Evolutionary conservation across 2,113 vertebrate genomes (phyloP).

Genomic region (human (Homo sapiens)): DNA sequence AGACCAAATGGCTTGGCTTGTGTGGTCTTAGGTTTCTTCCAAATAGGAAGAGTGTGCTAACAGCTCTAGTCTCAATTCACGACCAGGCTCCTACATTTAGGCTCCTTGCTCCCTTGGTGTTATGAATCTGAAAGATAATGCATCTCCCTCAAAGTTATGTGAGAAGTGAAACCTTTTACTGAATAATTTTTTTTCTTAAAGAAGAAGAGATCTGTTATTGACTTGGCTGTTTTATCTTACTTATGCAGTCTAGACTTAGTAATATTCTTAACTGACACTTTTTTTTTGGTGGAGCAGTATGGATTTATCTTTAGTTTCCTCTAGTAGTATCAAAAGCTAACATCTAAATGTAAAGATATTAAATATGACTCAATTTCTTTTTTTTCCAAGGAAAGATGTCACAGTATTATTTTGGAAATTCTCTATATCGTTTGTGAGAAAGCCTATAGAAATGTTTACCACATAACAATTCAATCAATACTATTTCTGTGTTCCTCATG

Average conservation of each 20-base stretch:
- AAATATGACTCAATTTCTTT: background rate
- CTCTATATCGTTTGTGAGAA: background rate
- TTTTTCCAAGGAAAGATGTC: background rate
- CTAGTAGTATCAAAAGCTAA: background rate
- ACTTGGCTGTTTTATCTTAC: background rate
- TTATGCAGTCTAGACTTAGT: background rate
- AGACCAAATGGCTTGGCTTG: background rate
- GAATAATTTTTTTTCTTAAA: background rate
- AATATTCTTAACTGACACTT: background rate
- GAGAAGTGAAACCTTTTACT: background rate
- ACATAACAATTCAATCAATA: background rate
- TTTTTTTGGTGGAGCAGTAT: background rate
- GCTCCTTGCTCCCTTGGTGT: background rate
- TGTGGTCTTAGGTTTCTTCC: background rate
- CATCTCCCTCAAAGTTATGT: background rate
- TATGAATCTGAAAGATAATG: background rate
- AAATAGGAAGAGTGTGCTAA: background rate
- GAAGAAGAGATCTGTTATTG: background rate
- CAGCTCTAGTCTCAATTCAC: background rate
- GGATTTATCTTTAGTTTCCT: background rate
- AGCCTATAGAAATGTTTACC: background rate
- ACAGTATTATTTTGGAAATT: slow-evolving; percentile 41
- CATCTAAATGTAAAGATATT: background rate
- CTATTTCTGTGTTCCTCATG: background rate
- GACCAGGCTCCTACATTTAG: background rate